Evolutionary conservation across 2,888 invertebrate genomes (phyloP).

Genomic region (Hermaeophaga mercurialis): DNA sequence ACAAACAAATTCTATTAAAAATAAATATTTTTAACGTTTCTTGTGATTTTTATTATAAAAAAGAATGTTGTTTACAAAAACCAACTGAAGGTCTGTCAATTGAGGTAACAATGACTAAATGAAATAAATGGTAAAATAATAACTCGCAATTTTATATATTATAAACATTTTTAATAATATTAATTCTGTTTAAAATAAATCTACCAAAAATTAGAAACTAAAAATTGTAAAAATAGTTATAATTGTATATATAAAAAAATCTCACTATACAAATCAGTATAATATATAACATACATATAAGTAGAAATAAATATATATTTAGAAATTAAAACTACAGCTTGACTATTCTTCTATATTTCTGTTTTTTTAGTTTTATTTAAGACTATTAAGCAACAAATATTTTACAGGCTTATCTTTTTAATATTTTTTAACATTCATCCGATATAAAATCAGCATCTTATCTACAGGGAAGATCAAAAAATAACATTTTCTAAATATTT

Average conservation of each 20-base stretch:
- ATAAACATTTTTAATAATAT: too few relatives aligned
- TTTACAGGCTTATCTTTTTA: slow-evolving; percentile 24
- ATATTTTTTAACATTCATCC: slow-evolving; percentile 22
- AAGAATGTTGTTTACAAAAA: too few relatives aligned
- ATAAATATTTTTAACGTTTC: neutral
- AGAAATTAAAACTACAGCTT: slow-evolving; percentile 7
- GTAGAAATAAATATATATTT: slow-evolving; percentile 21
- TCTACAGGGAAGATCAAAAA: slow-evolving; percentile 19
- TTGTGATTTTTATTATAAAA: neutral
- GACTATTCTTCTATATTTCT: neutral
- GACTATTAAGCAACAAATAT: slow-evolving; percentile 33
- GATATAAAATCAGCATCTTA: slow-evolving; percentile 38
- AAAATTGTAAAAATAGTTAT: slow-evolving; percentile 14
- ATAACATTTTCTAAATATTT: neutral
- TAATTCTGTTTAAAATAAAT: too few relatives aligned
- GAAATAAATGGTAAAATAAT: too few relatives aligned
- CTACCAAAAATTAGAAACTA: neutral
- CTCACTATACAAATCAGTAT: slow-evolving; percentile 15
- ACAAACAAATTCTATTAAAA: neutral
- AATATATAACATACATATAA: slow-evolving; percentile 6
- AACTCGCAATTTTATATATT: too few relatives aligned
- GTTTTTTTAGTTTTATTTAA: slow-evolving; percentile 11
- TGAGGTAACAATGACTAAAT: too few relatives aligned
- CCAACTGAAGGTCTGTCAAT: too few relatives aligned
- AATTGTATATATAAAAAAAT: slow-evolving; percentile 18